Evolutionary conservation across 2,888 invertebrate genomes (phyloP).

Genomic region (Carterocephalus palaemon): DNA sequence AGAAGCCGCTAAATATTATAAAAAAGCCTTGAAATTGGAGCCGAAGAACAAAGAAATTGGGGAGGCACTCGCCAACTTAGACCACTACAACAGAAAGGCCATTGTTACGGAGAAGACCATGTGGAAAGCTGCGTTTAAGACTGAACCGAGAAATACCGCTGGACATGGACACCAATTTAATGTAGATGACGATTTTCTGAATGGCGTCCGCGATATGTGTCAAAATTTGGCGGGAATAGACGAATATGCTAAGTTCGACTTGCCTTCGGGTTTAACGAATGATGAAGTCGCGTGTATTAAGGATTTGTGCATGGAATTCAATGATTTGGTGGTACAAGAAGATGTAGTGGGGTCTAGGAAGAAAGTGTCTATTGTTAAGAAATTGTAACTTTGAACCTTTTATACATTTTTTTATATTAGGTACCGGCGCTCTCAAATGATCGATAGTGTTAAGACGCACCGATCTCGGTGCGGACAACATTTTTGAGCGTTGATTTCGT

Average conservation of each 20-base stretch:
- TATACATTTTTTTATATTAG: no score
- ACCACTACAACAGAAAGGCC: conserved; percentile 43
- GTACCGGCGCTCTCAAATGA: no score
- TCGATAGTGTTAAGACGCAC: no score
- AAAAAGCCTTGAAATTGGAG: conserved; percentile 62
- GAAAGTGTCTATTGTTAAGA: conserved; percentile 52
- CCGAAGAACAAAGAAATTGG: conserved; percentile 68
- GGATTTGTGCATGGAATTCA: conserved; percentile 45
- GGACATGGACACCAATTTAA: no score
- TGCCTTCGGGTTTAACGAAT: conserved; percentile 49
- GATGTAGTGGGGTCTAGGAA: conserved; percentile 47
- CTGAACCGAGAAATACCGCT: conserved; percentile 36
- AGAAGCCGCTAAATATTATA: conserved; percentile 52
- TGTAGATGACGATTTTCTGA: conserved; percentile 58
- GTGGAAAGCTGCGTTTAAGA: conserved; percentile 58
- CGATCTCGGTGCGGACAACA: no score
- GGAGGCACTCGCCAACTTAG: conserved; percentile 46
- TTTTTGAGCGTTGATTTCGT: no score
- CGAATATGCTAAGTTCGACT: conserved; percentile 54
- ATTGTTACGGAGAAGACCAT: conserved; percentile 47
- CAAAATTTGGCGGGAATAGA: conserved; percentile 50
- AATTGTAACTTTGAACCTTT: conserved; percentile 22
- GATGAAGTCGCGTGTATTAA: conserved; percentile 56
- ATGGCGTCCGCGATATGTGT: conserved; percentile 55
- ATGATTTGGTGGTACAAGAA: conserved; percentile 46